Evolutionary conservation across 2,797 vertebrate genomes (phyloP), one percentile per base, ranked within the genome.

Genomic region (Geotrypetes seraphini): DNA sequence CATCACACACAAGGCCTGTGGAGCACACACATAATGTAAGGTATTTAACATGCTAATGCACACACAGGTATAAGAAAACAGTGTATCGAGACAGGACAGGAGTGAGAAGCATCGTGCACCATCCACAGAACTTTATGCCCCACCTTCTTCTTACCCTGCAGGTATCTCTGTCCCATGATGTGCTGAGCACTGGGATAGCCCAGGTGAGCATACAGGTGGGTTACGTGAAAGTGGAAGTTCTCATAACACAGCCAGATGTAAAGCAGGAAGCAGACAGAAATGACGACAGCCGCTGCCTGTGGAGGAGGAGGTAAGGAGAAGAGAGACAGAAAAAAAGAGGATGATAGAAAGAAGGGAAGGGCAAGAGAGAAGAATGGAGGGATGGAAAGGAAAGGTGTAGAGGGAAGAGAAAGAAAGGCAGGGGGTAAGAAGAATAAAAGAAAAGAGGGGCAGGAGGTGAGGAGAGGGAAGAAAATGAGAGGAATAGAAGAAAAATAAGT

Each of bases 151-250:
- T 45, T 63, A 80, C 69, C 72, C 76, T 60, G 66, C 42, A 78
- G 43, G 31, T 77, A 77, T 42, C 72, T 77, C 46, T 78, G 69
- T 8, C 66, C 72, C 50, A 75, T 33, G 17, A 65, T 53, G 40
- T 66, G 60, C 49, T 76, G 71, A 15, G 63, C 65, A 1, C 24
- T 36, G 19, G 63, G 14, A 22, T 66, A 74, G 2, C 67, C 73
- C 34, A 74, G 47, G 16, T 0, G 19, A 36, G 67, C 68, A 0
- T 74, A 74, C 25, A 63, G 5, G 1, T 63, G 61, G 25, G 53
- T 59, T 49, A 81, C 53, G 0, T 42, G 69, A 57, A 75, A 81
- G 33, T 78, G 71, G 50, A 81, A 76, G 22, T 39, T 57, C 41
- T 75, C 16, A 0, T 46, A 56, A 41, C 31, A 66, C 10, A 76